These are phyloP conservation scores for Aleiodes alternator DNA, from an alignment of 2,888 invertebrate genomes.

Conservation along the genomic window DNA sequence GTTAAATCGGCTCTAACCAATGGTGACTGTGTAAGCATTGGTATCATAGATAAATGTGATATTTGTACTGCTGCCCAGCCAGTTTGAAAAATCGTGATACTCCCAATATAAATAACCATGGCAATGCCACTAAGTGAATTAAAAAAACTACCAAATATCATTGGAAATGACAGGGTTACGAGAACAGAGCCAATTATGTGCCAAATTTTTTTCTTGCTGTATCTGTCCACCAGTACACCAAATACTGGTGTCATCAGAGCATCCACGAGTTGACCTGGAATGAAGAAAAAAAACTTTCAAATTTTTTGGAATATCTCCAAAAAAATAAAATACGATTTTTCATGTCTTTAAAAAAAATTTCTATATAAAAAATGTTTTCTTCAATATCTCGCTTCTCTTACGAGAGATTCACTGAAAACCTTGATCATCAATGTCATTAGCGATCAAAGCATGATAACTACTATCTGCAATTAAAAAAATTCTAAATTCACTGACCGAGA, in stretches of 20 bases:
- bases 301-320: too few relatives aligned
- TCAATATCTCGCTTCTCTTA: too few relatives aligned
- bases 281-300: constrained; percentile 1
- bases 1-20: constrained; percentile 86
- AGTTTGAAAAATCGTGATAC: constrained; percentile 88
- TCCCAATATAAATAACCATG: constrained; percentile 72
- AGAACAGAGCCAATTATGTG: constrained; percentile 83
- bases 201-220: constrained; percentile 89
- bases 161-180: constrained; percentile 69
- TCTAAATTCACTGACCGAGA: constrained; percentile 61
- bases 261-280: constrained; percentile 70
- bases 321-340: too few relatives aligned
- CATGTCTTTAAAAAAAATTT: too few relatives aligned
- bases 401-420: too few relatives aligned
- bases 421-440: background rate
- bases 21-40: constrained; percentile 84
- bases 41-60: constrained; percentile 93
- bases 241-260: constrained; percentile 83
- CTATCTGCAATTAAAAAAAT: background rate
- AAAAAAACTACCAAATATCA: constrained; percentile 71
- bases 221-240: constrained; percentile 87
- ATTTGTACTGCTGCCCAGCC: constrained; percentile 97
- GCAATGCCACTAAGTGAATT: constrained; percentile 49
- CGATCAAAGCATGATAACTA: too few relatives aligned
- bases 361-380: too few relatives aligned